phyloP scores from a whole-genome alignment of 2,113 vertebrate species.

The Hippocampus barbouri region DNA sequence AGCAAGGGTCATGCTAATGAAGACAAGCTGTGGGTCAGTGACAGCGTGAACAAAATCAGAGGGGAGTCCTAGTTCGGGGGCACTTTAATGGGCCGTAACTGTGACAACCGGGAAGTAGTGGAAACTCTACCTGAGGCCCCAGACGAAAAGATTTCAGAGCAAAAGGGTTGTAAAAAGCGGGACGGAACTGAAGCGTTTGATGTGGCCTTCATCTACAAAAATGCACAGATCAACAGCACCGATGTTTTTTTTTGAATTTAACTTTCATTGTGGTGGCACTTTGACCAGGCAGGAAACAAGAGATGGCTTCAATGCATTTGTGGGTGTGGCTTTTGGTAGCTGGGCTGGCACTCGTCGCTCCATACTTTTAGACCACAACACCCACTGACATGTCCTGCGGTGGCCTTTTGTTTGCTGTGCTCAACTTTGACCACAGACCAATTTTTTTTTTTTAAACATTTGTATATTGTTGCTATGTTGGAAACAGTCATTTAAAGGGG shows the following conservation, averaged over 20 bases:
- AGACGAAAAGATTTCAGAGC: slow-evolving; percentile 43
- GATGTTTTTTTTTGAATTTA: background rate
- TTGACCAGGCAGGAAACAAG: slow-evolving; percentile 22
- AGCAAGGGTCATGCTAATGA: slow-evolving; percentile 42
- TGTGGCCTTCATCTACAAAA: slow-evolving; percentile 43
- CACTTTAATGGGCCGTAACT: slow-evolving; percentile 65
- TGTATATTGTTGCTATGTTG: slow-evolving; percentile 4
- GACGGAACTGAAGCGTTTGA: slow-evolving; percentile 40
- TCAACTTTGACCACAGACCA: slow-evolving; percentile 40
- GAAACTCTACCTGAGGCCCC: slow-evolving; percentile 59
- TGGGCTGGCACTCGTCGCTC: background rate
- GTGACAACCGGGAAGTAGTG: slow-evolving; percentile 57
- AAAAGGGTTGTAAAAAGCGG: slow-evolving; percentile 40
- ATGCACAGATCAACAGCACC: slow-evolving; percentile 35
- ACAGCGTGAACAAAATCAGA: slow-evolving; percentile 52
- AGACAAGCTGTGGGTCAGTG: slow-evolving; percentile 57
- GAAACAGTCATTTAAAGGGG: background rate
- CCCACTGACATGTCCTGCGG: slow-evolving; percentile 34
- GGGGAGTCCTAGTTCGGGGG: slow-evolving; percentile 32
- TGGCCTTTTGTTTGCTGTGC: slow-evolving; percentile 54
- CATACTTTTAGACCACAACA: slow-evolving; percentile 39
- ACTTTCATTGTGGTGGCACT: slow-evolving; percentile 1
- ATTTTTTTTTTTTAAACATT: background rate
- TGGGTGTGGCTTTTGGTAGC: slow-evolving; percentile 7
- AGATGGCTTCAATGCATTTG: slow-evolving; percentile 20